These are phyloP conservation scores for Mellivora capensis DNA, from an alignment of 2,113 vertebrate genomes.

Conservation along the genomic window DNA sequence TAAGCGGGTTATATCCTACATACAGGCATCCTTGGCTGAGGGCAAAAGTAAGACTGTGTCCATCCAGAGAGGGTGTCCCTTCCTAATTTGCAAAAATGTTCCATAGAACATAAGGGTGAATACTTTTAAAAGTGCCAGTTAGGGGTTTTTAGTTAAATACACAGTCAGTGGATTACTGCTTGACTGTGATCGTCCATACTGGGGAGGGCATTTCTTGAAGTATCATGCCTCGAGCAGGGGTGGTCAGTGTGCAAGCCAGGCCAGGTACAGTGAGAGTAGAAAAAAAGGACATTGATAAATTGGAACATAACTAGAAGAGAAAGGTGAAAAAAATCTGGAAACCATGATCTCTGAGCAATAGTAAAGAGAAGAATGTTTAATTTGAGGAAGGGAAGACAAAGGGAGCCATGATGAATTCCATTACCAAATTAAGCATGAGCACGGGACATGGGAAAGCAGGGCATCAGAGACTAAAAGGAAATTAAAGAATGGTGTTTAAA, in stretches of 20 bases:
- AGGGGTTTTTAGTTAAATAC: neutral
- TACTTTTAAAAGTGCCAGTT: neutral
- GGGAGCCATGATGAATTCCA: neutral
- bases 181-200: fast-evolving
- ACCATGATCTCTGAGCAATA: neutral
- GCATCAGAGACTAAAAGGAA: neutral
- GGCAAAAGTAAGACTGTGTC: neutral
- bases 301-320: neutral
- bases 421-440: neutral
- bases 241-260: neutral
- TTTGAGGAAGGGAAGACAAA: neutral
- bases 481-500: neutral
- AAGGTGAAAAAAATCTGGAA: neutral
- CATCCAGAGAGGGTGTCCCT: neutral
- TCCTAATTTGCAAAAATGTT: neutral
- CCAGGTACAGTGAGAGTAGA: neutral
- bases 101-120: neutral
- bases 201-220: neutral
- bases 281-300: neutral
- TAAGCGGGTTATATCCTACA: neutral
- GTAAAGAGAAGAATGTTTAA: neutral
- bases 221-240: neutral
- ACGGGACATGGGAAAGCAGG: neutral
- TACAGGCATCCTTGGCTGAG: neutral
- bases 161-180: neutral